These are phyloP conservation scores for Zelostemma sp. DNA, from an alignment of 1,140 invertebrate species.

Conservation along the genomic window DNA sequence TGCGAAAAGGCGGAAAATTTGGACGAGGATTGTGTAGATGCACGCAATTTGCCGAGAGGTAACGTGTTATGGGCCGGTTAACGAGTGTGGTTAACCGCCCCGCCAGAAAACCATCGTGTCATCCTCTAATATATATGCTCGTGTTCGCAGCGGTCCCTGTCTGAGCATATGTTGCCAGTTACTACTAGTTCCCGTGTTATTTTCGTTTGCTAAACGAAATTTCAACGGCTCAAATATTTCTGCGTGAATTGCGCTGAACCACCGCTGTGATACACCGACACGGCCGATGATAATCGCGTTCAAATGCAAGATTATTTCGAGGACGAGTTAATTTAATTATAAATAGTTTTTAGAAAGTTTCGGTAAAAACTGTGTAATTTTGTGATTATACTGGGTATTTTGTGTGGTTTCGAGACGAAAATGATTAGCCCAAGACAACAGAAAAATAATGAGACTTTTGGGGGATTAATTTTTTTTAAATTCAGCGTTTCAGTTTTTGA, in stretches of 20 bases:
- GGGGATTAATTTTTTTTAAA: no score
- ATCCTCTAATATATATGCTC: constrained; percentile 65
- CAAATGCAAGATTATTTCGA: constrained; percentile 21
- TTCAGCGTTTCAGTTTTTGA: no score
- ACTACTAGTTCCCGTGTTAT: constrained; percentile 50
- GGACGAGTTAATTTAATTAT: constrained; percentile 16
- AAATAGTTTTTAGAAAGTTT: no score
- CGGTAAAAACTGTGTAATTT: no score
- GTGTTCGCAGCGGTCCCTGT: constrained; percentile 56
- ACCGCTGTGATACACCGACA: constrained; percentile 17
- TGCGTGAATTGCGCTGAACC: constrained; percentile 14
- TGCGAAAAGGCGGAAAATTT: constrained; percentile 31
- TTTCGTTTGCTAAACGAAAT: constrained; percentile 45
- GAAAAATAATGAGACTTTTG: no score
- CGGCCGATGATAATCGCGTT: constrained; percentile 4
- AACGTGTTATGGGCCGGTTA: constrained; percentile 68
- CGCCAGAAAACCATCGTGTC: constrained; percentile 68
- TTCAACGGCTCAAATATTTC: constrained; percentile 16
- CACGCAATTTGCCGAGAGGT: constrained; percentile 55
- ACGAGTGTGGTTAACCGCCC: constrained; percentile 69
- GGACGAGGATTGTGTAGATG: constrained; percentile 44
- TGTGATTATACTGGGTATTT: no score
- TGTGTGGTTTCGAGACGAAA: no score
- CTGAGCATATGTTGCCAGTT: constrained; percentile 69
- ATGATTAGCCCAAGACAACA: no score